These are phyloP conservation scores for Boulengeromyrus knoepffleri DNA, from an alignment of 2,113 vertebrate species.

Conservation along the genomic window DNA sequence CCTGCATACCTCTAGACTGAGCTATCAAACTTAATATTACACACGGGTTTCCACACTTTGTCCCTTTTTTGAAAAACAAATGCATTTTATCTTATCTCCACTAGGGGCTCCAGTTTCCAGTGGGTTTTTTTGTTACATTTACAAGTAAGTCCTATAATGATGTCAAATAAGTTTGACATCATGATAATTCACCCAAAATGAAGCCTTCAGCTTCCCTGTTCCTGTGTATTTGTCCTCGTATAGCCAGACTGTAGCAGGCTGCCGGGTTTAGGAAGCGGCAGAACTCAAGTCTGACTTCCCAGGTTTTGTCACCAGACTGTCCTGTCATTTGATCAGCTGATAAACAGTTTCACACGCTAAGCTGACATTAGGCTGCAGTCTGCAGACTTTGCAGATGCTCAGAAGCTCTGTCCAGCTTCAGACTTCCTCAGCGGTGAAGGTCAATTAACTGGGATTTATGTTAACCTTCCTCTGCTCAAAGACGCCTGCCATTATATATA, in stretches of 20 bases:
- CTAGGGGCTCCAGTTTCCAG: background rate
- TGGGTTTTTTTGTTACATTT: background rate
- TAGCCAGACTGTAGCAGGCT: background rate
- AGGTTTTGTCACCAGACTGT: slow-evolving; percentile 36
- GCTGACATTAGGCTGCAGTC: background rate
- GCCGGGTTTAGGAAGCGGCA: slow-evolving; percentile 27
- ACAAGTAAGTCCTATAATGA: background rate
- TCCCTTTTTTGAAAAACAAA: background rate
- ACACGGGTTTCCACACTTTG: background rate
- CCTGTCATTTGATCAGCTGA: slow-evolving; percentile 43
- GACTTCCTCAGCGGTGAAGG: background rate
- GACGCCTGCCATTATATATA: background rate
- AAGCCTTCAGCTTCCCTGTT: background rate
- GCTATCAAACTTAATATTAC: background rate
- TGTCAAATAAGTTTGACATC: background rate
- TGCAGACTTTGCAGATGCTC: background rate
- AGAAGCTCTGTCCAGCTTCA: background rate
- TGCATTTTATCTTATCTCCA: background rate
- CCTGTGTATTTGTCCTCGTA: background rate
- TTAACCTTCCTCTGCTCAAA: background rate
- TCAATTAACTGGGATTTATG: background rate
- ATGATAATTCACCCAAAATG: background rate
- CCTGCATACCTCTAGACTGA: background rate
- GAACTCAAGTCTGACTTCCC: slow-evolving; percentile 34
- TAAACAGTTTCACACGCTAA: slow-evolving; percentile 13